Evolutionary conservation across 1,140 invertebrate genomes (phyloP).

Genomic region (Homalodisca vitripennis): DNA sequence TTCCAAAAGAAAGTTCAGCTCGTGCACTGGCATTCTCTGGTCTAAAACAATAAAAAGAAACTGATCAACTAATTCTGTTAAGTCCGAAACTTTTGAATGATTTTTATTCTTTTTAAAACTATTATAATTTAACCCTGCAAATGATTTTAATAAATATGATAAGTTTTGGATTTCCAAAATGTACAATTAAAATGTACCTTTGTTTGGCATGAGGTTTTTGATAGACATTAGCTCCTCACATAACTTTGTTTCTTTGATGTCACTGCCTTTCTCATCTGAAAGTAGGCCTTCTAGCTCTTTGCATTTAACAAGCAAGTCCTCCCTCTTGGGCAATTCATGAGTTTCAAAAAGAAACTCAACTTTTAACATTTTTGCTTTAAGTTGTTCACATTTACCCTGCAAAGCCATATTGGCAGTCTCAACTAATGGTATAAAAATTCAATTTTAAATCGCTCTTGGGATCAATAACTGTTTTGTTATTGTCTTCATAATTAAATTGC

Average conservation of each 20-base stretch:
- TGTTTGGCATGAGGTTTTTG: slow-evolving; percentile 13
- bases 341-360: slow-evolving; percentile 4
- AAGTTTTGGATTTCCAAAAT: slow-evolving; percentile 3
- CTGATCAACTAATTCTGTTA: not conserved
- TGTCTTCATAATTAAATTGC: too few relatives aligned
- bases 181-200: slow-evolving; percentile 6
- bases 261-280: slow-evolving; percentile 9
- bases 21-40: not conserved
- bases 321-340: slow-evolving; percentile 15
- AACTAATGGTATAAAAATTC: too few relatives aligned
- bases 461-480: too few relatives aligned
- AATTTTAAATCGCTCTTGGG: too few relatives aligned
- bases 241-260: slow-evolving; percentile 2
- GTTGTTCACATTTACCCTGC: not conserved
- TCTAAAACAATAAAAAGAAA: not conserved
- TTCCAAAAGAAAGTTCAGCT: not conserved
- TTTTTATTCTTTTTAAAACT: not conserved
- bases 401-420: too few relatives aligned
- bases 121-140: not conserved
- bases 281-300: slow-evolving; percentile 22
- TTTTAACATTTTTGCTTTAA: slow-evolving; percentile 1
- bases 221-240: slow-evolving; percentile 16
- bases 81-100: not conserved
- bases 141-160: not conserved
- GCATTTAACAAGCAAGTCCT: slow-evolving; percentile 11